Conservation (phyloP, 1,140 invertebrate species). For the Solenopsis fugax region DNA sequence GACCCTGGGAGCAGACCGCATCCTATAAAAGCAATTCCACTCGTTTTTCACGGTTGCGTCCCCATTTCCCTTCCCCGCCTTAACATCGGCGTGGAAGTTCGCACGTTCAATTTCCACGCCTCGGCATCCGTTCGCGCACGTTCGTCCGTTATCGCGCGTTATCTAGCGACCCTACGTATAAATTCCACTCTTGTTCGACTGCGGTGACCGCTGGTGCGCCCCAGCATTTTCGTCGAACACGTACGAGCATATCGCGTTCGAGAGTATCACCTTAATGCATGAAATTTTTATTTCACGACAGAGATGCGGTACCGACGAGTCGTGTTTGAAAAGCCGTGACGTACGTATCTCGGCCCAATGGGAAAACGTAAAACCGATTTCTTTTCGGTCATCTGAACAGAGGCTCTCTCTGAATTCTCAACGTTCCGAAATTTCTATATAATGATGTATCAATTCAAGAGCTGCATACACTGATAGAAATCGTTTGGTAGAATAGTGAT, state of each 20-base stretch:
- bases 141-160: slow-evolving; percentile 1
- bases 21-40: slow-evolving; percentile 11
- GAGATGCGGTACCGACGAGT: not conserved
- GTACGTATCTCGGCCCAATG: not conserved
- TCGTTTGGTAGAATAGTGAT: too few relatives aligned
- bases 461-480: too few relatives aligned
- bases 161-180: not conserved
- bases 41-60: not conserved
- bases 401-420: not conserved
- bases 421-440: not conserved
- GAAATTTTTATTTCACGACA: slow-evolving; percentile 23
- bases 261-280: not conserved
- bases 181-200: slow-evolving; percentile 14
- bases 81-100: not conserved
- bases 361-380: not conserved
- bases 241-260: not conserved
- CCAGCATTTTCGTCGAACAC: not conserved
- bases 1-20: not conserved
- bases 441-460: not conserved
- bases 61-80: not conserved
- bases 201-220: not conserved
- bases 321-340: not conserved
- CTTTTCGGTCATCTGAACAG: not conserved
- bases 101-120: slow-evolving; percentile 9
- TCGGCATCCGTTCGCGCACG: not conserved